These are phyloP conservation scores for Gobio occitaniae DNA, from an alignment of 2,797 vertebrate species.

Conservation along the genomic window DNA sequence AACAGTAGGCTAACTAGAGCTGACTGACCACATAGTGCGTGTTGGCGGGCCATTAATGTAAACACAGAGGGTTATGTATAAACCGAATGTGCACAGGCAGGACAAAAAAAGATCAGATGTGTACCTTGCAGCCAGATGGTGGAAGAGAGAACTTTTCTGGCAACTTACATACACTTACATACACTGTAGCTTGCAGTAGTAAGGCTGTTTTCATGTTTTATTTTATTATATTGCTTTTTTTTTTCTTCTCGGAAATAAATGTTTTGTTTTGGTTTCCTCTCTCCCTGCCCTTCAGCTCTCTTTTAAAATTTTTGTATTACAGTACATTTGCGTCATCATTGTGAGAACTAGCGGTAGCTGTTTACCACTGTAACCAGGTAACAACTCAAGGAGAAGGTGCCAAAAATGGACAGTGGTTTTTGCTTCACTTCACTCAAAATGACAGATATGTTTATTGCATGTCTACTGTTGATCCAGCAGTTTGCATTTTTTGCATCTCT, in stretches of 20 bases:
- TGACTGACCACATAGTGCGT: neutral
- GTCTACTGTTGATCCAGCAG: neutral
- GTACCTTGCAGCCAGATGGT: neutral
- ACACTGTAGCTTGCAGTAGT: neutral
- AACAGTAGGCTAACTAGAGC: neutral
- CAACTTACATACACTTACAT: neutral
- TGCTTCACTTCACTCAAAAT: neutral
- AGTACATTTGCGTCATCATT: neutral
- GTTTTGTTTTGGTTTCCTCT: neutral
- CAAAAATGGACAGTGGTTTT: neutral
- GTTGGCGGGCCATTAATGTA: neutral
- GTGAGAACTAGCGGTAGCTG: neutral
- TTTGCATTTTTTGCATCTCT: neutral
- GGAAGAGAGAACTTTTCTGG: neutral
- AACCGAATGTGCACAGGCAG: neutral
- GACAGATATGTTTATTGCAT: too few species aligned
- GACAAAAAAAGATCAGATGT: neutral
- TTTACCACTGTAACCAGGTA: constrained; percentile 1
- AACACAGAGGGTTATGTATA: neutral
- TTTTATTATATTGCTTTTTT: neutral
- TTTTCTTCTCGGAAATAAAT: neutral
- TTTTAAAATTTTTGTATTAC: neutral
- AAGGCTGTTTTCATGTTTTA: neutral
- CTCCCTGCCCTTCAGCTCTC: neutral
- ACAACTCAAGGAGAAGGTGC: neutral